A percentile compares a stretch with the other conserved stretches of the same genome.
These are phyloP conservation scores for Pterophyllum scalare DNA, from an alignment of 2,113 vertebrate genomes.

Conservation along the genomic window DNA sequence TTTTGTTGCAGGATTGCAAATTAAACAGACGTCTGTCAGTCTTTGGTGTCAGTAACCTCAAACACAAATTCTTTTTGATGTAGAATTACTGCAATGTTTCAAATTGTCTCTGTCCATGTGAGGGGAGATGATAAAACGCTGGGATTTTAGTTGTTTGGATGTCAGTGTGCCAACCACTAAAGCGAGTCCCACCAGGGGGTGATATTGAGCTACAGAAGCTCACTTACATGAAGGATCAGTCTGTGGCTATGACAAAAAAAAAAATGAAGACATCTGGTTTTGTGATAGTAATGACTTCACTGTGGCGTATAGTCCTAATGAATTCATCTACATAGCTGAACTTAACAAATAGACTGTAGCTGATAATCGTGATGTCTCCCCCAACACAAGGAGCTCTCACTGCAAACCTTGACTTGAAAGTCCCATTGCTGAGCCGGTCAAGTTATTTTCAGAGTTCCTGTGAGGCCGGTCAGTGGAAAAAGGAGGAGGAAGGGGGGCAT, in stretches of 20 bases:
- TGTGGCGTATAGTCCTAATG: slow-evolving; percentile 52
- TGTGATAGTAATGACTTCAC: slow-evolving; percentile 74
- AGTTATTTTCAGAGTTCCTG: slow-evolving; percentile 82
- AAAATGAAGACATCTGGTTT: slow-evolving; percentile 77
- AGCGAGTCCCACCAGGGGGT: slow-evolving; percentile 80
- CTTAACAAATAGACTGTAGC: slow-evolving; percentile 44
- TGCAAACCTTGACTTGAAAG: slow-evolving; percentile 73
- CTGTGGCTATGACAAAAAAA: slow-evolving; percentile 65
- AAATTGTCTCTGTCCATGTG: slow-evolving; percentile 54
- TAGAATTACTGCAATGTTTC: slow-evolving; percentile 40
- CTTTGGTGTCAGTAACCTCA: slow-evolving; percentile 35
- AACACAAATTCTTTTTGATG: slow-evolving; percentile 41
- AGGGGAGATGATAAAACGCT: slow-evolving; percentile 55
- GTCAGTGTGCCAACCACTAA: slow-evolving; percentile 67
- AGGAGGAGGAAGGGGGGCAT: slow-evolving; percentile 51
- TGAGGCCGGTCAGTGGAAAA: slow-evolving; percentile 77
- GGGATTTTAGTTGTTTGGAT: slow-evolving; percentile 69
- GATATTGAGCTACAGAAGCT: slow-evolving; percentile 82
- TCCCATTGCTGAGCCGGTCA: slow-evolving; percentile 79
- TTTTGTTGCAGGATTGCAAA: slow-evolving; percentile 33
- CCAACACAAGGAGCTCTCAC: slow-evolving; percentile 54
- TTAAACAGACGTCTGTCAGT: slow-evolving; percentile 18
- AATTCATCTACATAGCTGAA: slow-evolving; percentile 54
- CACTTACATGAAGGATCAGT: slow-evolving; percentile 62
- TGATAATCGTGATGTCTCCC: slow-evolving; percentile 41